These are phyloP conservation scores for Vulpes ferrilata DNA, from an alignment of 2,113 vertebrate species.

Conservation along the genomic window DNA sequence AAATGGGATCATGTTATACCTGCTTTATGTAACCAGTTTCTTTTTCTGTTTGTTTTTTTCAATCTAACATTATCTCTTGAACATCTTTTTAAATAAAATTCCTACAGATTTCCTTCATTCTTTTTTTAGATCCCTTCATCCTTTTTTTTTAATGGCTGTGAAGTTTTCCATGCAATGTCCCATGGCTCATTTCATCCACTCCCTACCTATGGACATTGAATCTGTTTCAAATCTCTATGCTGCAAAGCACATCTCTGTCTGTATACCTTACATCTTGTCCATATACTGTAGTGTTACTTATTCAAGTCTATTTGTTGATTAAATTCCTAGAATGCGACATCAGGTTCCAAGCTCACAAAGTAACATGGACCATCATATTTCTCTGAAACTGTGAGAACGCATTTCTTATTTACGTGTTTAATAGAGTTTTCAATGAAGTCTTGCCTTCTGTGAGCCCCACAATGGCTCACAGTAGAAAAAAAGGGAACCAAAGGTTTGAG, in stretches of 20 bases:
- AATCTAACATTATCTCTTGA: neutral
- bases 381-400: neutral
- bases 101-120: neutral
- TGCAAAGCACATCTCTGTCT: neutral
- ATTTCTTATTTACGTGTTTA: neutral
- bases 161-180: neutral
- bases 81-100: slow-evolving; percentile 41
- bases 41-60: neutral
- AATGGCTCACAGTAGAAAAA: neutral
- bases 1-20: neutral
- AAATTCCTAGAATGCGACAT: neutral
- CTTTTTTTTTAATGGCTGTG: neutral
- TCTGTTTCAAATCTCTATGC: neutral
- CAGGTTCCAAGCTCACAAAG: neutral
- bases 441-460: neutral
- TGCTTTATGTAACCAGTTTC: neutral
- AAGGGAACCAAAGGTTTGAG: neutral
- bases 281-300: neutral
- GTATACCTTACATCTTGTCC: neutral
- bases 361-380: rapidly evolving
- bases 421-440: neutral
- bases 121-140: neutral
- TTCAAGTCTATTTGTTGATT: neutral
- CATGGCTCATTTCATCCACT: neutral
- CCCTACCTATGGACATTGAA: neutral